Percentiles rank a stretch among this genome's conserved stretches.
Conservation (phyloP, 2,797 vertebrate genomes). For the Sebastes dallii region DNA sequence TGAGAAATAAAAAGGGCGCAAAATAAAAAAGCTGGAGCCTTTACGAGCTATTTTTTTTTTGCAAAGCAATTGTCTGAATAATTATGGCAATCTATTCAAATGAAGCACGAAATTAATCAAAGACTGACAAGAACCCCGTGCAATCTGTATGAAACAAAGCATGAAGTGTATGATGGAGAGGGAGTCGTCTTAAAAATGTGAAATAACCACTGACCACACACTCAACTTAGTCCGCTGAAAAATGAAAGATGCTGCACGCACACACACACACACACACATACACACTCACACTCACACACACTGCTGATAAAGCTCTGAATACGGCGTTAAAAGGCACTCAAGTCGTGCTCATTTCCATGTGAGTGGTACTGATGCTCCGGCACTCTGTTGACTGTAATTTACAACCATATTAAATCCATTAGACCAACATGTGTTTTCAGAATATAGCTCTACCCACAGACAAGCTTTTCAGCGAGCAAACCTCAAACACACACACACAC, state of each 20-base stretch:
- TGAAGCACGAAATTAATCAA: conserved; percentile 41
- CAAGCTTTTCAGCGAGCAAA: conserved; percentile 50
- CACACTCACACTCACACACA: neutral
- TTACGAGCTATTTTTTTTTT: conserved; percentile 8
- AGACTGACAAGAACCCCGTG: neutral
- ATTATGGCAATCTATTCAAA: conserved; percentile 34
- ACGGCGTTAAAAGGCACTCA: conserved; percentile 55
- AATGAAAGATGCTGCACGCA: conserved; percentile 15
- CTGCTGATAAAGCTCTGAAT: conserved; percentile 46
- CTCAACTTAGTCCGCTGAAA: conserved; percentile 10
- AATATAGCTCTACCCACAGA: conserved; percentile 56
- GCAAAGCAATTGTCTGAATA: conserved; percentile 23
- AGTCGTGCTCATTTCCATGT: conserved; percentile 66
- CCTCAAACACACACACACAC: conserved; percentile 34
- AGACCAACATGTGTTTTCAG: conserved; percentile 73
- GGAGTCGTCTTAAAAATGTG: neutral
- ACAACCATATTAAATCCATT: conserved; percentile 78
- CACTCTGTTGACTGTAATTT: conserved; percentile 67
- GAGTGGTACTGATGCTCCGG: conserved; percentile 54
- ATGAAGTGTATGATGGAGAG: neutral
- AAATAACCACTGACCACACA: conserved; percentile 19
- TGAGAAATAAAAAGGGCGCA: neutral
- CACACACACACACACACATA: neutral
- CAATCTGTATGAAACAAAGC: neutral
- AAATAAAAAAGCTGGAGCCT: conserved; percentile 13